Conservation (phyloP, 2,888 invertebrate genomes). For the Brachypalpus laphriformis region DNA sequence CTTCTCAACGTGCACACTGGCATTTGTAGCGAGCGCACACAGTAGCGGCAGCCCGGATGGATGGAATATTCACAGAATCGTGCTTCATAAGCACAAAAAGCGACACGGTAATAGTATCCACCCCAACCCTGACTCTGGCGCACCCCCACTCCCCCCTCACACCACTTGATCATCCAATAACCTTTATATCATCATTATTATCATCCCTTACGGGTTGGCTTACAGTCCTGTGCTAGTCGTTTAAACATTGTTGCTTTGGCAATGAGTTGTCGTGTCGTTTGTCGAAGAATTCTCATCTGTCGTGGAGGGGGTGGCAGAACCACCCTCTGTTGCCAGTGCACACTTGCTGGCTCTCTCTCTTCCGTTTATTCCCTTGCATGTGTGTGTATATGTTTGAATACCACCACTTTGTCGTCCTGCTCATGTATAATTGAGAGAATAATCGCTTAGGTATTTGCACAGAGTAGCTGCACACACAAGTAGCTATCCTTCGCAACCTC, state of each 20-base stretch:
- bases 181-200: constrained; percentile 73
- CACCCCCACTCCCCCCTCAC: constrained; percentile 23
- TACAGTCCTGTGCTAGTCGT: constrained; percentile 32
- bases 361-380: neutral
- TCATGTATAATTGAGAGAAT: constrained; percentile 72
- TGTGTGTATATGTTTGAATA: constrained; percentile 28
- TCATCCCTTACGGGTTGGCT: constrained; percentile 72
- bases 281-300: constrained; percentile 10
- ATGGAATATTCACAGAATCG: constrained; percentile 71
- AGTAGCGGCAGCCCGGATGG: constrained; percentile 48
- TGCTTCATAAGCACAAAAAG: constrained; percentile 73
- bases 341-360: constrained; percentile 1
- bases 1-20: constrained; percentile 57
- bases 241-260: constrained; percentile 74
- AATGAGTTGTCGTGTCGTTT: constrained; percentile 64
- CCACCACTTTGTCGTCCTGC: constrained; percentile 17
- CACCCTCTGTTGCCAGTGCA: constrained; percentile 3
- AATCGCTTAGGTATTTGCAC: constrained; percentile 70
- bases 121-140: constrained; percentile 5
- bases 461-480: constrained; percentile 16
- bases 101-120: constrained; percentile 66
- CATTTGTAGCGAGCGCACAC: constrained; percentile 38
- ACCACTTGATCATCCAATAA: constrained; percentile 73
- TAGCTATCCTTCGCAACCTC: constrained; percentile 36
- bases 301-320: neutral